Conservation (phyloP, 2,797 vertebrate genomes). For the Tapera naevia region DNA sequence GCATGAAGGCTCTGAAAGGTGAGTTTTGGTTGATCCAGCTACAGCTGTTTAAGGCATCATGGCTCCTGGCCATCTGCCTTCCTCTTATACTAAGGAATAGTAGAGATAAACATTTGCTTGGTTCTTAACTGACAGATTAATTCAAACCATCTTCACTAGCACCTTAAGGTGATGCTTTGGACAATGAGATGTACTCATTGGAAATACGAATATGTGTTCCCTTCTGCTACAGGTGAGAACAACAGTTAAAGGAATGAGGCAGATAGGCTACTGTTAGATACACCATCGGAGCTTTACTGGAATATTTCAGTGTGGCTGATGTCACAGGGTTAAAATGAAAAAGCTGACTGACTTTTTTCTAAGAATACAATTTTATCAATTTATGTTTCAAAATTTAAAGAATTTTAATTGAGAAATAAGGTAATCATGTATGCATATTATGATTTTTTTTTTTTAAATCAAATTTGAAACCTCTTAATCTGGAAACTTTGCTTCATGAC, state of each 20-base stretch:
- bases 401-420: neutral
- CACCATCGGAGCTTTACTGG: neutral
- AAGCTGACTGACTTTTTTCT: neutral
- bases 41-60: neutral
- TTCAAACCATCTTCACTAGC: neutral
- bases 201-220: neutral
- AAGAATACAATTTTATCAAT: neutral
- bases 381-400: neutral
- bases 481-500: neutral
- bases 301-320: neutral
- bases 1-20: slow-evolving; percentile 45
- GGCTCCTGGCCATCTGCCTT: neutral
- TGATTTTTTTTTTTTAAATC: neutral
- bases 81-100: neutral
- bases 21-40: slow-evolving; percentile 23
- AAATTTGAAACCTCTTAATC: neutral
- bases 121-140: neutral
- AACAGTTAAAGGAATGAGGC: neutral
- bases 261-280: neutral
- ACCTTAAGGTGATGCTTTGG: neutral
- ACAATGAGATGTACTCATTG: neutral
- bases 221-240: neutral
- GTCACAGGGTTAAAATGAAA: neutral
- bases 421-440: neutral
- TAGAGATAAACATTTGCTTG: neutral